Evolutionary conservation across 2,888 invertebrate species (phyloP), one percentile per base, ranked within the genome.

Genomic region (Philhelius pedissequus): DNA sequence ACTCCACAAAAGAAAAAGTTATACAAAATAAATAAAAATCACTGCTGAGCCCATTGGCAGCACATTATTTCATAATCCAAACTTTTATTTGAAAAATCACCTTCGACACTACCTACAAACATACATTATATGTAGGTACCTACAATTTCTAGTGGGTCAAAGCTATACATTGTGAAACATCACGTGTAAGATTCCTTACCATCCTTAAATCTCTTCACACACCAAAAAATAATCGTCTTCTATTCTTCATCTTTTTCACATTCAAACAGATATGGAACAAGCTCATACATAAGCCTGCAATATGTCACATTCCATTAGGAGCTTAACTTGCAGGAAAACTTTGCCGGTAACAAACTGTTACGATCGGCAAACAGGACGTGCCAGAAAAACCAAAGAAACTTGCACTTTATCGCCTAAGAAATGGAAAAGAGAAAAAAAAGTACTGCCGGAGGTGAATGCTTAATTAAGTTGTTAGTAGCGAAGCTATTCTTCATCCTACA

Each of bases 231-330:
- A 35, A 30, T 32, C 56, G 32, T 48, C 40, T 45, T 22, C 43
- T 13, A 64, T 68, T 52, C 13, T 25, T 74, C 50, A 76, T 81
- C 56, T 54, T 75, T 64, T 70, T 58, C 52, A 27, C 62, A 80
- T 69, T n/a, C 32, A 60, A 80, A 43, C 25, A 54, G 62, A 27
- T 20, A 35, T 9, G 69, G 56, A 69, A 60, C 38, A 66, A 80
- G 79, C 75, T 76, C 71, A 75, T 76, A 84, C 71, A 75, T 76
- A 84, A 80, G 64, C 84, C 75, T 80, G 75, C 80, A 84, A 76
- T 84, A 84, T 84, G 84, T 75, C 80, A 76, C 84, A 80, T 76
- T 71, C 71, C 75, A 62, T 56, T 48, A 60, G 30, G 62, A 80
- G 71, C 64, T 68, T 71, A 78, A 80, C 66, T 75, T 54, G 15